Base-by-base conservation (phyloP, 2,113 vertebrate species). In the Lamprotornis superbus region DNA sequence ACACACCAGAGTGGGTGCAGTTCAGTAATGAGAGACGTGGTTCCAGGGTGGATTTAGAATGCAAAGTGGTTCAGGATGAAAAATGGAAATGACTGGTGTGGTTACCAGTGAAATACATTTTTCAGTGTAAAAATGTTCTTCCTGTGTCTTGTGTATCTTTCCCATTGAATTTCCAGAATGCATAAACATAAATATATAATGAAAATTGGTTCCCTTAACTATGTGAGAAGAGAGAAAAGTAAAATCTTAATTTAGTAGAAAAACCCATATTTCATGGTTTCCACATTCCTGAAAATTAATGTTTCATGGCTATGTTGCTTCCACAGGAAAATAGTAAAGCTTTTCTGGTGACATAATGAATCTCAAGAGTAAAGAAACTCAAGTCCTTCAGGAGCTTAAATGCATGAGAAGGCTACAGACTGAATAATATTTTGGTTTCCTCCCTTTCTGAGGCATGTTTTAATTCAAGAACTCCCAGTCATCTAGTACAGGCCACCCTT, bases 301-400 rank as follows among this genome's bases (percentile, higher is more conserved):
- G 77, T 93, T 95, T 93, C 94, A 75, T 92, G 83, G 73, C 65
- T 92, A 18, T 40, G 37, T 92, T 95, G 52, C 93, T 94, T 97
- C 91, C 80, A 93, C 69, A 94, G 91, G 89, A 82, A 93, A 95
- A 93, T 61, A 89, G 79, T 87, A 91, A 87, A 84, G 87, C 47
- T 91, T 82, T 94, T 89, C 77, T 94, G 89, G 91, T 93, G 94
- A 84, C 83, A 94, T 96, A 91, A 92, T 94, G 83, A 94, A 95
- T 52, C 47, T 84, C 86, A 78, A 64, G 69, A 84, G 93, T 83
- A 94, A 84, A 94, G 91, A 89, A 94, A 92, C 76, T 78, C 67
- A 92, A 84, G 69, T 50, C 52, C 64, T 79, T 35, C 56, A 87
- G 73, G 69, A 73, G 35, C 52, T 93, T 90, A 93, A 93, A 92